These are phyloP conservation scores for Otocyon megalotis DNA, from an alignment of 2,113 vertebrate genomes.

Conservation along the genomic window DNA sequence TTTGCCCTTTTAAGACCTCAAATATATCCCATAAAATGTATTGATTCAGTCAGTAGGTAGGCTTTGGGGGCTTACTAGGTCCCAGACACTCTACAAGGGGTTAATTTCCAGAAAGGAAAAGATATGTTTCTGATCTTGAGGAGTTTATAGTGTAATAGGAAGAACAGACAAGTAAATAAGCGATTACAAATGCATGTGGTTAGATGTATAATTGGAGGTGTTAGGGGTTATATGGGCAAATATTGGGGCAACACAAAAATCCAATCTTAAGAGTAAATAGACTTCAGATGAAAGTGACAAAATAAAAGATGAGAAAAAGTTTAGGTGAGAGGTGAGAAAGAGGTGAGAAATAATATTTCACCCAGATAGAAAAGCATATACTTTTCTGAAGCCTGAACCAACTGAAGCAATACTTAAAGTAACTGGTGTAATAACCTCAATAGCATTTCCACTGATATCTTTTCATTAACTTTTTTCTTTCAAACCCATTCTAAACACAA, in stretches of 20 bases:
- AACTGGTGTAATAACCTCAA: background rate
- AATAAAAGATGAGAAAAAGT: background rate
- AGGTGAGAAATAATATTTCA: background rate
- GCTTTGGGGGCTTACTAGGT: background rate
- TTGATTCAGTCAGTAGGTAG: background rate
- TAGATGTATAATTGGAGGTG: background rate
- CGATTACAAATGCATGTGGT: background rate
- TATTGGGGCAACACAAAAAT: background rate
- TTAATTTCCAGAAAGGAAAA: background rate
- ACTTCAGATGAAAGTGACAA: constrained; percentile 10
- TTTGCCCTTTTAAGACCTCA: background rate
- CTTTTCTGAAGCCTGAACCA: background rate
- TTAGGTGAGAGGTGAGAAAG: background rate
- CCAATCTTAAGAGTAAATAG: background rate
- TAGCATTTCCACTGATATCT: background rate
- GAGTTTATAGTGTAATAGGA: background rate
- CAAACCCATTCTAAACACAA: background rate
- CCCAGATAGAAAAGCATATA: background rate
- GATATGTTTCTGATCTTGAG: background rate
- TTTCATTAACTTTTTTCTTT: background rate
- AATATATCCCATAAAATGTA: background rate
- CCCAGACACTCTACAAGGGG: background rate
- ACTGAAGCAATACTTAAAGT: background rate
- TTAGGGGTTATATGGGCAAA: background rate
- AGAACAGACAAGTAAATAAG: background rate